These are phyloP conservation scores for Saccopteryx leptura DNA, from an alignment of 2,113 vertebrate genomes.

Conservation along the genomic window DNA sequence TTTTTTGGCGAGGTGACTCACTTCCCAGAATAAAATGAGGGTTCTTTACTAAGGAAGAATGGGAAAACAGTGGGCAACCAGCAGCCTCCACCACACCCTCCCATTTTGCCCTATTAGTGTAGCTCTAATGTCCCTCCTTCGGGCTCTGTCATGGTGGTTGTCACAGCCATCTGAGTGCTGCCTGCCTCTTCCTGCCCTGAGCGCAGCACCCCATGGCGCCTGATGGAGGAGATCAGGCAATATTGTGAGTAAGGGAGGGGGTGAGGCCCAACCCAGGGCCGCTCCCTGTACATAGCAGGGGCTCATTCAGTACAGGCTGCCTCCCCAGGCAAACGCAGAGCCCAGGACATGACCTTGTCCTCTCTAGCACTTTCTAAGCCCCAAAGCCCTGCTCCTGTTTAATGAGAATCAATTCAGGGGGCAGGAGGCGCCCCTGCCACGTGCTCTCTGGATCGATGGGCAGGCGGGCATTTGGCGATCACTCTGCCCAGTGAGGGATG, in stretches of 20 bases:
- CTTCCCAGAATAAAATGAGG: neutral
- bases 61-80: neutral
- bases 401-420: constrained; percentile 85
- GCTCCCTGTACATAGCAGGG: neutral
- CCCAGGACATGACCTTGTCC: constrained; percentile 84
- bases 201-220: neutral
- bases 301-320: neutral
- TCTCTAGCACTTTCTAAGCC: constrained; percentile 83
- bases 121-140: neutral
- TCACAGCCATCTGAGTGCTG: neutral
- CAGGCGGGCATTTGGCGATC: constrained; percentile 68
- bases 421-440: constrained; percentile 48
- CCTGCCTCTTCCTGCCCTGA: neutral
- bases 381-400: constrained; percentile 82
- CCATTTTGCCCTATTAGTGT: fast-evolving
- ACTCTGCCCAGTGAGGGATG: constrained; percentile 79
- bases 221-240: neutral
- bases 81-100: no score
- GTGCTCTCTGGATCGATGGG: constrained; percentile 73
- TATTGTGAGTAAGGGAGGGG: fast-evolving
- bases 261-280: neutral
- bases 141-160: neutral
- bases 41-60: neutral
- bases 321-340: neutral
- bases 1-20: neutral